Percentiles rank a stretch among this genome's conserved stretches.
Conservation (phyloP, 2,113 vertebrate species). For the Brachyistius frenatus region DNA sequence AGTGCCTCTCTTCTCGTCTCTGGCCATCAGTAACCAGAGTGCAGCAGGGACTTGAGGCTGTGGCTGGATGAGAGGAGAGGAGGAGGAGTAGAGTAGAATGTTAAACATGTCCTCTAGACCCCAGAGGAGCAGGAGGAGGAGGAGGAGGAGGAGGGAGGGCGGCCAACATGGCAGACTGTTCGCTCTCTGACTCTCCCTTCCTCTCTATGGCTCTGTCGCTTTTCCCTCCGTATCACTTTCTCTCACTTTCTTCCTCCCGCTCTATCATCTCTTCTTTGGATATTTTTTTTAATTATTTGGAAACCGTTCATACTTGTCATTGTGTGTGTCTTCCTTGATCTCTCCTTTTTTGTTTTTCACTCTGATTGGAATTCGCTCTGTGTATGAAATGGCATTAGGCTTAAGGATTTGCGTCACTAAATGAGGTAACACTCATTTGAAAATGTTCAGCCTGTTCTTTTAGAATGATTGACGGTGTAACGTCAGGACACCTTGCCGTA, state of each 20-base stretch:
- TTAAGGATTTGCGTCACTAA: constrained; percentile 49
- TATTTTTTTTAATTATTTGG: constrained; percentile 15
- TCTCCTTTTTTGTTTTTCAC: constrained; percentile 23
- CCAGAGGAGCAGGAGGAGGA: constrained; percentile 70
- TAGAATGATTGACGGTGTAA: constrained; percentile 30
- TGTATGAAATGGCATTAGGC: constrained; percentile 44
- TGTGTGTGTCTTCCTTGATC: background rate
- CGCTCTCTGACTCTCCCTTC: constrained; percentile 36
- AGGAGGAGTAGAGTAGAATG: constrained; percentile 81
- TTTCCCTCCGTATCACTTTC: constrained; percentile 3
- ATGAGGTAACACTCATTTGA: constrained; percentile 38
- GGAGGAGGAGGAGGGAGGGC: constrained; percentile 69
- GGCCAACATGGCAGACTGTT: constrained; percentile 71
- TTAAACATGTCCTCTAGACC: constrained; percentile 84
- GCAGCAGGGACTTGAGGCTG: constrained; percentile 75
- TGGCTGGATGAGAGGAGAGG: constrained; percentile 78
- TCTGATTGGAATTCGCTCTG: constrained; percentile 48
- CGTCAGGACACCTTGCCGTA: constrained; percentile 16
- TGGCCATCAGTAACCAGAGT: constrained; percentile 75
- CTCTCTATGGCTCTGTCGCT: constrained; percentile 12
- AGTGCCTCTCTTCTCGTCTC: constrained; percentile 60
- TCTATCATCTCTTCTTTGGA: constrained; percentile 27
- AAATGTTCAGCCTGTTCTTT: constrained; percentile 38
- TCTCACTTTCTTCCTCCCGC: constrained; percentile 45
- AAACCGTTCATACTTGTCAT: constrained; percentile 13